Evolutionary conservation across 2,797 vertebrate genomes (phyloP).

Genomic region (Uromys caudimaculatus): DNA sequence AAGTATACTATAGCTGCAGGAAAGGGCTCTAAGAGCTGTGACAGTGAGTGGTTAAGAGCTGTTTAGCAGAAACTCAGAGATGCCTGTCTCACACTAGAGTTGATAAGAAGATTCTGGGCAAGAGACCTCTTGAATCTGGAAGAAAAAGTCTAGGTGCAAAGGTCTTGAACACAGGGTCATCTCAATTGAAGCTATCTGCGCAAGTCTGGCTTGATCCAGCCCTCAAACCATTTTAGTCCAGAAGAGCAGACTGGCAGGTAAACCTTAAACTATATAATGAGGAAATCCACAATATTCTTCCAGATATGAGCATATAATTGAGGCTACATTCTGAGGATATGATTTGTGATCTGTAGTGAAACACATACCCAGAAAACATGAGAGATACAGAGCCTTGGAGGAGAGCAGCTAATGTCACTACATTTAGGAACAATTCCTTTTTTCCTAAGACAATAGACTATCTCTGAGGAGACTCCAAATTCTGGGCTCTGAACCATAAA

Average conservation of each 20-base stretch:
- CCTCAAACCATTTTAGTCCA: background rate
- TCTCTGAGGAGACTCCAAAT: background rate
- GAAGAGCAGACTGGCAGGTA: background rate
- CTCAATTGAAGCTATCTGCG: background rate
- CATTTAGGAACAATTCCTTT: background rate
- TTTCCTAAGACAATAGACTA: background rate
- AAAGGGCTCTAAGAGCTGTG: background rate
- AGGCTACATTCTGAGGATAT: background rate
- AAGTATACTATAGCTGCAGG: background rate
- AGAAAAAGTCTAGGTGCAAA: background rate
- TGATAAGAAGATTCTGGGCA: background rate
- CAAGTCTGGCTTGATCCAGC: background rate
- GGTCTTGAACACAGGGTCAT: background rate
- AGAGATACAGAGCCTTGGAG: background rate
- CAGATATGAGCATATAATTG: background rate
- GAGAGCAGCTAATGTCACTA: background rate
- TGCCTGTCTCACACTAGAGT: background rate
- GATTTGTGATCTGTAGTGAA: background rate
- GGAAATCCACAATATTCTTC: background rate
- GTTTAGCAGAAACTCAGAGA: background rate
- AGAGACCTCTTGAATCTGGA: background rate
- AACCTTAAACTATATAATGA: background rate
- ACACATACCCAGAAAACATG: background rate
- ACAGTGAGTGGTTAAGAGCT: background rate
- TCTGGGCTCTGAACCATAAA: background rate